Base-by-base conservation (phyloP, 2,113 vertebrate species). In the Cheilinus undulatus region DNA sequence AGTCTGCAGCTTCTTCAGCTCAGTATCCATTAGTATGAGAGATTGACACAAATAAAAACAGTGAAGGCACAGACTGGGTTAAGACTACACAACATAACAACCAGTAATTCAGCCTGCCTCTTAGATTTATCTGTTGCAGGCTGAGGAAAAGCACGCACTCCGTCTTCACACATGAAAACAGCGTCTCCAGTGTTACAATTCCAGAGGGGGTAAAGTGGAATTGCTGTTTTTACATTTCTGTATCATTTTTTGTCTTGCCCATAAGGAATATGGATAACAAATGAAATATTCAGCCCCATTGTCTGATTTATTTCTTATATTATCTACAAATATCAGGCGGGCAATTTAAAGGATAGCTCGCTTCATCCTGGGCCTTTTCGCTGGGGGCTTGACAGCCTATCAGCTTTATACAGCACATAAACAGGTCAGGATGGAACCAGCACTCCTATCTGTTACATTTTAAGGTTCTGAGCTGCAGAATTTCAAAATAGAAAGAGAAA, bases 231-330 rank as follows among this genome's bases (percentile, higher is more conserved):
- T 95, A 92, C 90, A 91, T 94, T 95, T 95, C 87, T 92, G 86
- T 93, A 93, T 91, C 93, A 94, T 95, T 93, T 86, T 62, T 69
- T 90, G n/a, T 80, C 46, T 76, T 94, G 93, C 94, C 95, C 93
- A 93, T 93, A 94, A 96, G 95, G 94, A 96, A 94, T 95, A 94
- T 93, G 90, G 94, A 93, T 94, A 96, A 94, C 93, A 96, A 96
- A 96, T 95, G 95, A 95, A 96, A 95, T 94, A 97, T 89, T 95
- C 93, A 92, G 93, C 89, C 93, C 91, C 90, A 87, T 94, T 92
- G 94, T 95, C 93, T 95, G 95, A 97, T 96, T 94, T 95, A 94
- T 95, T 94, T 95, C 93, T 94, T 92, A 93, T 94, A 94, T 93
- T 92, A 91, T 93, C 94, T 92, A 65, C 88, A 92, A 93, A 92